Base-by-base conservation (phyloP, 1,140 invertebrate genomes). In the Nephila pilipes region DNA sequence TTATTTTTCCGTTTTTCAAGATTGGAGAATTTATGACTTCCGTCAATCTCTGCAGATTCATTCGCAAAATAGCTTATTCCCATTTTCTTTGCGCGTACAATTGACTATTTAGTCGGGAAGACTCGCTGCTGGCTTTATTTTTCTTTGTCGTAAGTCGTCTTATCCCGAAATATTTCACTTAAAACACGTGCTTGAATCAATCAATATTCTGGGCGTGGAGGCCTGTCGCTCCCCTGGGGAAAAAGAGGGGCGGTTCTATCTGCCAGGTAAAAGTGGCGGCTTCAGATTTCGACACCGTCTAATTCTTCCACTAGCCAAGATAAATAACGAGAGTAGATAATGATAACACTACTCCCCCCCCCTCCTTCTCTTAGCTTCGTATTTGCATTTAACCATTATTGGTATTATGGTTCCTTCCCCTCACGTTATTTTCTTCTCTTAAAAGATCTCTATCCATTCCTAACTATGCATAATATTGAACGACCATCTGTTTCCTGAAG, bases 181-280 rank as follows among this genome's bases (percentile, higher is more conserved):
- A 75, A 46, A 75, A 32, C 69, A 36, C 29, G 69, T 36, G 29
- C 69, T 75, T 75, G 69, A 75, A 75, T 75, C 69, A 75, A 75
- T 75, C 69, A 75, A 75, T 75, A 75, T 75, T 75, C 69, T 75
- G 69, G 69, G 69, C 69, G 69, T 75, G 69, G 69, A 75, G 69
- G 69, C 69, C 29, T 25, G 69, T 36, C 29, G 69, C 69, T 75
- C 69, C 69, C 69, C 69, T 18, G 29, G 69, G 69, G 69, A 75
- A 75, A 75, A 75, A 75, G 69, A 75, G 69, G 69, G 69, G 69
- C 69, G 69, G 29, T 32, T 75, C 69, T 36, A 75, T 29, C 69
- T 75, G 69, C 29, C 69, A 75, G 69, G 69, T 75, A 75, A 75
- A 75, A 36, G 69, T 75, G 69, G 69, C 69, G 69, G 69, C 69